phyloP scores from a whole-genome alignment of 2,888 invertebrate species.

The Ariolimax columbianus region DNA sequence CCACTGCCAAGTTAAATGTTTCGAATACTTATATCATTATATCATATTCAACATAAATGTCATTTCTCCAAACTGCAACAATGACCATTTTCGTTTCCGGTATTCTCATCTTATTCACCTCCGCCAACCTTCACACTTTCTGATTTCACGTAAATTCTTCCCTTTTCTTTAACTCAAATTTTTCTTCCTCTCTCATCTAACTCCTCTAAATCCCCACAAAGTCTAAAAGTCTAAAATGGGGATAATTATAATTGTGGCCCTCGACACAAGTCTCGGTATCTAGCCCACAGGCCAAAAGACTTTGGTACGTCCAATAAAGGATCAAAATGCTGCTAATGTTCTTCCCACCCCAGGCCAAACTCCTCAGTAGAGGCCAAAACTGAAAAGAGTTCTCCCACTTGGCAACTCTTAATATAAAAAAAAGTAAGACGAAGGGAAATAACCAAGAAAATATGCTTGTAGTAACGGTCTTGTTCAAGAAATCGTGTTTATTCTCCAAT shows the following conservation, averaged over 20 bases:
- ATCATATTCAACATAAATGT: no score
- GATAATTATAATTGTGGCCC: slow-evolving; percentile 40
- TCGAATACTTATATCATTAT: no score
- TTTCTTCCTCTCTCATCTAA: neutral
- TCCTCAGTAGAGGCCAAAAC: slow-evolving; percentile 10
- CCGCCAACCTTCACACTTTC: neutral
- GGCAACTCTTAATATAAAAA: neutral
- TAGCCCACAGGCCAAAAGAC: slow-evolving; percentile 12
- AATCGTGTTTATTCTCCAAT: slow-evolving; percentile 32
- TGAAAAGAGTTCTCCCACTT: neutral
- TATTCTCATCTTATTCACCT: neutral
- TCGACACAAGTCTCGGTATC: slow-evolving; percentile 17
- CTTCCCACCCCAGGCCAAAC: slow-evolving; percentile 23
- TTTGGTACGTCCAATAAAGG: slow-evolving; percentile 25
- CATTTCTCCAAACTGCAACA: neutral
- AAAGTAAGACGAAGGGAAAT: slow-evolving; percentile 31
- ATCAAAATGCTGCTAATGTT: slow-evolving; percentile 32
- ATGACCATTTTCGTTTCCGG: neutral
- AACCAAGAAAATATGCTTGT: slow-evolving; percentile 35
- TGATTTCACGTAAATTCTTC: no score
- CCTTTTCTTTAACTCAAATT: neutral
- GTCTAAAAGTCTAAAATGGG: slow-evolving; percentile 12
- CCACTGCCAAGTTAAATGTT: no score
- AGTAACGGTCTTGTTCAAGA: neutral
- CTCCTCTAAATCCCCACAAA: neutral